These are phyloP conservation scores for Pseudomugil gertrudae DNA, from an alignment of 2,797 vertebrate genomes.

Conservation along the genomic window DNA sequence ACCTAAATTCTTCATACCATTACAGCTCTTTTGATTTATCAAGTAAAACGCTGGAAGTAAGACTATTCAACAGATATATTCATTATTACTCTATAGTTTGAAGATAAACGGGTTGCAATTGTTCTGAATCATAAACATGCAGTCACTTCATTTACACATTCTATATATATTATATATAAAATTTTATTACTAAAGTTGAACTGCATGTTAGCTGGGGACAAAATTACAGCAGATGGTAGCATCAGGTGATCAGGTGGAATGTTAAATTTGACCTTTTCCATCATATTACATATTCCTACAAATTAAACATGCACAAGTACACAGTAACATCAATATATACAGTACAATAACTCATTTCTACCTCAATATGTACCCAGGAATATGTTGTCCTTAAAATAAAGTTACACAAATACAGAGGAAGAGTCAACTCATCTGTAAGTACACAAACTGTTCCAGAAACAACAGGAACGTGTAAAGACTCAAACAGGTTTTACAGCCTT, in stretches of 20 bases:
- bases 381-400: slow-evolving; percentile 46
- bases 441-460: slow-evolving; percentile 38
- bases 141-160: slow-evolving; percentile 41
- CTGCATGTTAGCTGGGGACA: slow-evolving; percentile 25
- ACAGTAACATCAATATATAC: slow-evolving; percentile 66
- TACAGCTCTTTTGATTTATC: slow-evolving; percentile 32
- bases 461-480: slow-evolving; percentile 26
- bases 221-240: slow-evolving; percentile 41
- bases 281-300: slow-evolving; percentile 51
- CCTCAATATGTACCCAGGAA: slow-evolving; percentile 59
- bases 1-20: slow-evolving; percentile 18
- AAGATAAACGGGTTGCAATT: slow-evolving; percentile 35
- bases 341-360: slow-evolving; percentile 60
- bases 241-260: slow-evolving; percentile 38
- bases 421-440: slow-evolving; percentile 31
- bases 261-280: slow-evolving; percentile 42
- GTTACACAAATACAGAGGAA: slow-evolving; percentile 61
- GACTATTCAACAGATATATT: slow-evolving; percentile 35
- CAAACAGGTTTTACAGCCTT: slow-evolving; percentile 36
- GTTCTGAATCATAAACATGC: slow-evolving; percentile 58
- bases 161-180: neutral
- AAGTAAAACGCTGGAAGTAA: slow-evolving; percentile 25
- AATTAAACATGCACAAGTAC: slow-evolving; percentile 71
- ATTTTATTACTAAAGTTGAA: slow-evolving; percentile 20
- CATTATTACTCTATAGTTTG: slow-evolving; percentile 36